Evolutionary conservation across 2,888 invertebrate genomes (phyloP).

Genomic region (Leucozona laternaria): DNA sequence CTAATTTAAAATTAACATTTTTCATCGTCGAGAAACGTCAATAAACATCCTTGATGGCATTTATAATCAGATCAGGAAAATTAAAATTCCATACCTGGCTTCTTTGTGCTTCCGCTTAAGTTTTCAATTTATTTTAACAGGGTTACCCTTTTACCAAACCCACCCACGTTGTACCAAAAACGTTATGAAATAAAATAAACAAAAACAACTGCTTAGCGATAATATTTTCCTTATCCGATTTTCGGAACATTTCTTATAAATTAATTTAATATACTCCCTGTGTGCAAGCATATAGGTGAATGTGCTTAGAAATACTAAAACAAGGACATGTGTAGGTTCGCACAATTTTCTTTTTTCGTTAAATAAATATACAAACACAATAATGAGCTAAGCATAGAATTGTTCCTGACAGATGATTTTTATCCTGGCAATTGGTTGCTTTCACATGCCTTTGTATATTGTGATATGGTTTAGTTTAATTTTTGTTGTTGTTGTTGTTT

Average conservation of each 20-base stretch:
- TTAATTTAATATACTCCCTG: conserved; percentile 38
- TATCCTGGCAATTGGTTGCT: conserved; percentile 55
- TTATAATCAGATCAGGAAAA: neutral
- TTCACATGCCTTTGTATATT: conserved; percentile 26
- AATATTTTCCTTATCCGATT: neutral
- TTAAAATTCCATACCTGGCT: neutral
- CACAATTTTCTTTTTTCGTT: conserved; percentile 17
- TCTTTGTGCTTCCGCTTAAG: neutral
- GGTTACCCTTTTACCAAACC: conserved; percentile 27
- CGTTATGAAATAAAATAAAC: conserved; percentile 13
- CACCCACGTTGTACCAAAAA: conserved; percentile 9
- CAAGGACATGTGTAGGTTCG: conserved; percentile 17
- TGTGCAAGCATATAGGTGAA: neutral
- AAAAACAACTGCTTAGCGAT: conserved; percentile 35
- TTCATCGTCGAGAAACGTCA: neutral
- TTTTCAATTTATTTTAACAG: neutral
- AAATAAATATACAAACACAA: conserved; percentile 13
- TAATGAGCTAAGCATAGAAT: conserved; percentile 45
- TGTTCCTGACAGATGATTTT: conserved; percentile 60
- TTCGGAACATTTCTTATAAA: conserved; percentile 26
- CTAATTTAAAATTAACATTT: neutral
- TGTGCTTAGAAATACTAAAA: neutral
- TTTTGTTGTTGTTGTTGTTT: conserved; percentile 23
- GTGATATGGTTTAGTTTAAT: conserved; percentile 23
- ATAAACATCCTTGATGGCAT: neutral